Evolutionary conservation across 2,113 vertebrate species (phyloP).

Genomic region (Collichthys lucidus): DNA sequence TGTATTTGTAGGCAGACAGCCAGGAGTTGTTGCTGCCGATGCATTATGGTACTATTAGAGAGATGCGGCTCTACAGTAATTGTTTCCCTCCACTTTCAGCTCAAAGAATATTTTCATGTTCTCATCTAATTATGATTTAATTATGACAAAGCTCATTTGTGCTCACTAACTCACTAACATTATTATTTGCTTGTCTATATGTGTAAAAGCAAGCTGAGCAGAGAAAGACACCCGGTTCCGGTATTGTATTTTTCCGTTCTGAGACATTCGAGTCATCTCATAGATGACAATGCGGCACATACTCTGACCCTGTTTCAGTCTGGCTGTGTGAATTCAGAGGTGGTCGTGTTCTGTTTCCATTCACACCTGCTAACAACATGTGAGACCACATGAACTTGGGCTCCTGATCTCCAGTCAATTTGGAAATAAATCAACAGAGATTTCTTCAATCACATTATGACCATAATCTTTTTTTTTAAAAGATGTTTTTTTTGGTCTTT

Average conservation of each 20-base stretch:
- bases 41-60: slow-evolving; percentile 19
- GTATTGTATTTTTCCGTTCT: background rate
- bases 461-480: too few species aligned
- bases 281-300: background rate
- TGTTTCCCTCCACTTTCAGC: slow-evolving; percentile 17
- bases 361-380: background rate
- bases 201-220: background rate
- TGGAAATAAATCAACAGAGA: too few species aligned
- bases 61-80: slow-evolving; percentile 24
- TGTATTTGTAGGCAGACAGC: slow-evolving; percentile 53
- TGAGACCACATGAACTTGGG: background rate
- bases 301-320: background rate
- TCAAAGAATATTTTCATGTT: slow-evolving; percentile 18
- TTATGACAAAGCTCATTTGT: slow-evolving; percentile 37
- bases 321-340: background rate
- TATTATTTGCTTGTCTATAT: background rate
- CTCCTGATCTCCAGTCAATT: background rate
- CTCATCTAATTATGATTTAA: slow-evolving; percentile 29
- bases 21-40: slow-evolving; percentile 27
- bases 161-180: background rate
- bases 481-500: too few species aligned
- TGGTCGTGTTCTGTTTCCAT: background rate
- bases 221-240: background rate
- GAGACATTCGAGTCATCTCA: background rate
- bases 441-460: too few species aligned